These are phyloP conservation scores for Macrochelys suwanniensis DNA, from an alignment of 2,797 vertebrate species.

Conservation along the genomic window DNA sequence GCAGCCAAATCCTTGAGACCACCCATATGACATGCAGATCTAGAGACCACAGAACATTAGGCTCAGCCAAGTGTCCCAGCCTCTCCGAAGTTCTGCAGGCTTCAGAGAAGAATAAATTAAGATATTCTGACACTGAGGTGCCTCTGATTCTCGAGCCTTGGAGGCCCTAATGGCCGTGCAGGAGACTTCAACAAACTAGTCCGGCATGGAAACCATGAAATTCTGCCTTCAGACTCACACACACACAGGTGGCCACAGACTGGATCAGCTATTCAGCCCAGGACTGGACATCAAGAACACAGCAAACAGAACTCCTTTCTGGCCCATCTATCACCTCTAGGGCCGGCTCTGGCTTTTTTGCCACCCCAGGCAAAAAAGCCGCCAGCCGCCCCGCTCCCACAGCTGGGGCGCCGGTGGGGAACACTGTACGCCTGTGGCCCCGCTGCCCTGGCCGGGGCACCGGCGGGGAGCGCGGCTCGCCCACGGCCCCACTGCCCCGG, in stretches of 20 bases:
- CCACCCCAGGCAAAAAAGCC: too few relatives aligned
- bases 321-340: background rate
- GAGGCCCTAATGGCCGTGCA: background rate
- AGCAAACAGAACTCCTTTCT: background rate
- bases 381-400: too few relatives aligned
- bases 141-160: background rate
- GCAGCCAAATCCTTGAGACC: background rate
- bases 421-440: too few relatives aligned
- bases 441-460: too few relatives aligned
- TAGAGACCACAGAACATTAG: background rate
- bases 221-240: background rate
- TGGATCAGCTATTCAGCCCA: background rate
- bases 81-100: background rate
- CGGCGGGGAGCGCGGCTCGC: too few relatives aligned
- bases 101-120: background rate
- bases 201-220: background rate
- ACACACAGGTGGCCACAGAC: background rate
- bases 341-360: too few relatives aligned
- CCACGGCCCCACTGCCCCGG: too few relatives aligned
- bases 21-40: background rate
- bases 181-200: background rate
- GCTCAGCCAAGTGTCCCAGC: background rate
- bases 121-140: background rate
- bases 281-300: background rate
- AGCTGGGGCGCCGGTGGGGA: too few relatives aligned